Base-by-base conservation (phyloP, 2,113 vertebrate genomes). In the human region DNA sequence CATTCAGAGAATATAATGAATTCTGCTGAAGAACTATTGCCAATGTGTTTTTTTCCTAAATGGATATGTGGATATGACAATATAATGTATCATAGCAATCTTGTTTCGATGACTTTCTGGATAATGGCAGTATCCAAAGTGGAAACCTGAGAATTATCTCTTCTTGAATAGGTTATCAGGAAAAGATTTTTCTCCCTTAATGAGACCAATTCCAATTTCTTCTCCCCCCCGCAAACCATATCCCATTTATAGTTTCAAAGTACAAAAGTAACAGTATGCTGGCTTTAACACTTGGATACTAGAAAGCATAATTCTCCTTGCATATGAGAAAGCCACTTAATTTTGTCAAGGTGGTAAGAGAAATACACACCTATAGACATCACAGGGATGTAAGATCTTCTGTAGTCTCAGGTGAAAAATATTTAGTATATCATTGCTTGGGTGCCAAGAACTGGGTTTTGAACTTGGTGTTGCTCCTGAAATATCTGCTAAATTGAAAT, bases 31-130 rank as follows among this genome's bases (percentile, higher is more conserved):
- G 40, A 93, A 90, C 48, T 84, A 83, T 96, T 93, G 89, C 75
- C 64, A 38, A 93, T 73, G 82, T 48, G 92, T 95, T 64, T 87
- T 95, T 82, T 68, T 61, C 57, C 83, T 70, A 93, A 95, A 87
- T 93, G 70, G 75, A 45, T 82, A 59, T 87, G 68, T 80, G 79
- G 27, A 5, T 75, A 45, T 59, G 70, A 91, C 43, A 93, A 38
- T 40, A 32, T 80, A 93, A 95, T 92, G 55, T 30, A 95, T 94
- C 73, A 45, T 1, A 45, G 66, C 75, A 81, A 93, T 97, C 61
- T 89, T 48, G 84, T 86, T 93, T 95, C 89, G 92, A n/a, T 59
- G 68, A 50, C 75, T 96, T 97, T 97, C 92, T 95, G 57, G 52
- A 64, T 87, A 89, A 96, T 13, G 38, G 68, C 85, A 92, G 27